Evolutionary conservation across 2,113 vertebrate genomes (phyloP).

Genomic region (Mobula hypostoma): DNA sequence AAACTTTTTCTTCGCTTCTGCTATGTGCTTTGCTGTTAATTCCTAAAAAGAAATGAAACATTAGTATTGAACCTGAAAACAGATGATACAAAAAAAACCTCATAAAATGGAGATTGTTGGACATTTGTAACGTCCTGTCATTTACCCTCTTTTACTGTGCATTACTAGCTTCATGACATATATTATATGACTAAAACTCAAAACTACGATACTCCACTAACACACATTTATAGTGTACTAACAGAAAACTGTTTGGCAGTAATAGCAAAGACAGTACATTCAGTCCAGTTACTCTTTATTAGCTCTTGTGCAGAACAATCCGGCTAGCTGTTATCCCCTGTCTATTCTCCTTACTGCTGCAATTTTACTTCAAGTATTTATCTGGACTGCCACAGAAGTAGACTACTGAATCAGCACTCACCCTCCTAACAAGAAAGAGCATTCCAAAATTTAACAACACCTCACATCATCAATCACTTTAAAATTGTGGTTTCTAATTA

Average conservation of each 20-base stretch:
- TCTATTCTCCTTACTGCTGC: neutral
- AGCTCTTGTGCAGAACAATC: neutral
- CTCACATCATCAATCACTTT: neutral
- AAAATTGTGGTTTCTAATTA: too few relatives aligned
- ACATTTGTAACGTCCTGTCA: neutral
- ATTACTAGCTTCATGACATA: neutral
- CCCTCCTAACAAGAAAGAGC: neutral
- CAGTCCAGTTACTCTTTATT: neutral
- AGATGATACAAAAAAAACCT: neutral
- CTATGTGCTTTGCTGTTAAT: conserved; percentile 49
- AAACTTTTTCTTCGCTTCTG: conserved; percentile 52
- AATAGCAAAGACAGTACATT: neutral
- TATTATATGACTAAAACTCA: neutral
- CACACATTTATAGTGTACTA: neutral
- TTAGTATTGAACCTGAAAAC: neutral
- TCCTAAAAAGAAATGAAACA: conserved; percentile 46
- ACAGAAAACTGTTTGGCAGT: too few relatives aligned
- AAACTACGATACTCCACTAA: neutral
- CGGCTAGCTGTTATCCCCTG: neutral
- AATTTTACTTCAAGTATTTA: neutral
- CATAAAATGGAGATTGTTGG: too few relatives aligned
- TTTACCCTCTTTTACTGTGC: neutral
- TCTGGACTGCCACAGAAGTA: too few relatives aligned
- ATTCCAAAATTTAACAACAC: neutral
- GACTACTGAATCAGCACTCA: neutral